These are phyloP conservation scores for Centruroides vittatus DNA, from an alignment of 1,140 invertebrate genomes.

Conservation along the genomic window DNA sequence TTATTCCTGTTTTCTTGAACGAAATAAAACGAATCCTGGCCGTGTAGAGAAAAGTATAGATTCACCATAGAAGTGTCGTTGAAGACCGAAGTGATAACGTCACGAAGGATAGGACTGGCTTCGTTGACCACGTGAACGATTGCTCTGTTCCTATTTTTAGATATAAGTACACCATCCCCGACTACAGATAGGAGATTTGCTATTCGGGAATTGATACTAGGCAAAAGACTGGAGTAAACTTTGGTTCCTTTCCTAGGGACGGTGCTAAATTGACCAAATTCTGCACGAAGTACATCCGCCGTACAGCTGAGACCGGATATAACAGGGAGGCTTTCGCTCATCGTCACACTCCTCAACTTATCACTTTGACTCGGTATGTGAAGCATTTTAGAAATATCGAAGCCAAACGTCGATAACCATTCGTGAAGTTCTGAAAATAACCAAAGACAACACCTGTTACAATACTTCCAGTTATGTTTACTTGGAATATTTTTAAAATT, in stretches of 20 bases:
- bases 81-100: conserved; percentile 85
- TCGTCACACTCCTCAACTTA: not conserved
- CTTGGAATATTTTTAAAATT: no score
- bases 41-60: conserved; percentile 76
- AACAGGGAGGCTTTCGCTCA: conserved; percentile 10
- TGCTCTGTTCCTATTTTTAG: conserved; percentile 51
- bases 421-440: conserved; percentile 5
- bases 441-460: no score
- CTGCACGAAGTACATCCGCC: conserved; percentile 6
- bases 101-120: conserved; percentile 71
- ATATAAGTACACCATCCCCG: conserved; percentile 76
- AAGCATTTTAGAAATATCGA: conserved; percentile 6
- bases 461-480: no score
- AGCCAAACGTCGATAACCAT: conserved; percentile 13
- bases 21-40: conserved; percentile 88
- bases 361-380: not conserved
- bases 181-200: conserved; percentile 38
- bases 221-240: conserved; percentile 25
- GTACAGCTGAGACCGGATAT: conserved; percentile 15
- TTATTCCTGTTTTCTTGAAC: conserved; percentile 76
- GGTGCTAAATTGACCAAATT: conserved; percentile 17
- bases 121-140: conserved; percentile 43
- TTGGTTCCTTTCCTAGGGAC: conserved; percentile 10
- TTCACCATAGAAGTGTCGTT: conserved; percentile 77
- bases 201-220: conserved; percentile 33